A percentile compares a stretch with the other conserved stretches of the same genome.
Evolutionary conservation across 35 echinoderm and acorn worm genomes (phyloP).

Genomic region (Strongylocentrotus purpuratus): DNA sequence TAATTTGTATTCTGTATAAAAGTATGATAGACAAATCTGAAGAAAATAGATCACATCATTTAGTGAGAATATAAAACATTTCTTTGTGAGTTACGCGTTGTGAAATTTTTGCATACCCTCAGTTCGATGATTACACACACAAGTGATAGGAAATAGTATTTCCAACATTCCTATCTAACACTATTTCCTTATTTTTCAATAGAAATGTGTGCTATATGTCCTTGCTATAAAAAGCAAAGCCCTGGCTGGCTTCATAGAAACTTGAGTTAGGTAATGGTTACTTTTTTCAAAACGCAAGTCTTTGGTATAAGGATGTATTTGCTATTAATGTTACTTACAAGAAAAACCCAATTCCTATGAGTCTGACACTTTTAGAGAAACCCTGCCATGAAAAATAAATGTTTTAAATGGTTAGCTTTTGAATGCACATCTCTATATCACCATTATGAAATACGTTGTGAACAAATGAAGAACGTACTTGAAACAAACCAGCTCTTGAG

Average conservation of each 20-base stretch:
- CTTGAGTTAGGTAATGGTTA: too few species aligned
- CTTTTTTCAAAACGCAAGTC: too few species aligned
- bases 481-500: not conserved
- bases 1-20: not conserved
- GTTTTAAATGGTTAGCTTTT: not conserved
- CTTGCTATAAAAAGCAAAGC: too few species aligned
- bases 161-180: not conserved
- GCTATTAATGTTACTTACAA: not conserved
- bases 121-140: not conserved
- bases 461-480: not conserved
- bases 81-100: not conserved
- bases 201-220: too few species aligned
- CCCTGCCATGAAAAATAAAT: not conserved
- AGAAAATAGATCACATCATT: constrained; percentile 6
- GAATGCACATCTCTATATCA: not conserved
- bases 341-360: not conserved
- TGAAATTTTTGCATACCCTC: not conserved
- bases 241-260: too few species aligned
- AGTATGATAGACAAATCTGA: not conserved
- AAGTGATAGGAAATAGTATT: not conserved
- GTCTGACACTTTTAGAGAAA: not conserved
- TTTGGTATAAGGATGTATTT: not conserved
- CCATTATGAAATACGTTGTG: not conserved
- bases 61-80: not conserved
- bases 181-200: not conserved